phyloP scores from a whole-genome alignment of 1,140 invertebrate species.

The Halyomorpha halys region DNA sequence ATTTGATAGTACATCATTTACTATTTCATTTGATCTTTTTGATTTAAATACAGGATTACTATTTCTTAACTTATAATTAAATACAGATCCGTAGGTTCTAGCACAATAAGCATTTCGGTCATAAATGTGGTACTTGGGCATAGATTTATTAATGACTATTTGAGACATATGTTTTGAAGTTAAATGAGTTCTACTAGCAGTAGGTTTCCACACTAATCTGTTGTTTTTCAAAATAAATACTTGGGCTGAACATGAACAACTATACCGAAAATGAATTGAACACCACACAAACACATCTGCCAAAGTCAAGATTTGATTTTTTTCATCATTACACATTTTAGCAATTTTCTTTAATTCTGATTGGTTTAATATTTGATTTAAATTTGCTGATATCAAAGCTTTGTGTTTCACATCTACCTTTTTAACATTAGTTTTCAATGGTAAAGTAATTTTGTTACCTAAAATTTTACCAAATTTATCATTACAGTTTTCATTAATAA shows the following conservation, averaged over 20 bases:
- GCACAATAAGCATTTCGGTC: not conserved
- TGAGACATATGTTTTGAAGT: slow-evolving; percentile 2
- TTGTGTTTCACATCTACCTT: not conserved
- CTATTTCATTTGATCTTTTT: not conserved
- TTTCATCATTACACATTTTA: not conserved
- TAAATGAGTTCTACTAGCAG: not conserved
- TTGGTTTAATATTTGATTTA: not conserved
- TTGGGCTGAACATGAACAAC: not conserved
- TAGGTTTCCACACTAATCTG: not conserved
- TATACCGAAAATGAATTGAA: not conserved
- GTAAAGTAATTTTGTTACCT: not conserved
- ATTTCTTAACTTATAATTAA: not conserved
- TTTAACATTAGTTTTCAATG: not conserved
- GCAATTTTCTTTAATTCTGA: not conserved
- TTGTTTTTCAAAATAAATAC: not conserved
- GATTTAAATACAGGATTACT: not conserved
- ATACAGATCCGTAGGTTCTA: not conserved
- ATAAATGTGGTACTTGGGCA: not conserved
- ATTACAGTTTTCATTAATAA: too few relatives aligned
- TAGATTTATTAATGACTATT: not conserved
- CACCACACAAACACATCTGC: not conserved
- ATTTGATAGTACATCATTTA: not conserved
- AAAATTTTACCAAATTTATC: not conserved
- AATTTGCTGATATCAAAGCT: not conserved
- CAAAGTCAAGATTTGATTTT: not conserved